A percentile compares a stretch with the other conserved stretches of the same genome.
Conservation (phyloP, 2,888 invertebrate genomes). For the Lomographa bimaculata region DNA sequence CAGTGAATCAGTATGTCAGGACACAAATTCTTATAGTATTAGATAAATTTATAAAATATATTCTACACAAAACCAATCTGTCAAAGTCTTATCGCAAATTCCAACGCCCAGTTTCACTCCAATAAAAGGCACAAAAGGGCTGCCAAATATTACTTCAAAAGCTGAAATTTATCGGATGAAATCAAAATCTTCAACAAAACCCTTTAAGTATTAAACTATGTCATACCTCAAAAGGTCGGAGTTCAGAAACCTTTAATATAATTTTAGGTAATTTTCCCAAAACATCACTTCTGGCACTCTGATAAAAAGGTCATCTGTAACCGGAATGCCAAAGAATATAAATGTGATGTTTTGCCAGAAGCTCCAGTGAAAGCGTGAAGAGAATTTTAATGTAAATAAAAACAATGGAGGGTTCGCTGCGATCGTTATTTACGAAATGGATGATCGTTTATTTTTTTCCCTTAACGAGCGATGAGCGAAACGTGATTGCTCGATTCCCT, state of each 20-base stretch:
- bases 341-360: slow-evolving; percentile 42
- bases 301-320: slow-evolving; percentile 61
- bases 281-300: slow-evolving; percentile 35
- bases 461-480: slow-evolving; percentile 12
- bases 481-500: slow-evolving; percentile 15
- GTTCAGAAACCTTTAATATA: slow-evolving; percentile 39
- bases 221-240: slow-evolving; percentile 36
- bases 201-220: slow-evolving; percentile 39
- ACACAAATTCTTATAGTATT: too few species aligned
- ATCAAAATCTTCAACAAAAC: slow-evolving; percentile 25
- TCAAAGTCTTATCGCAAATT: too few species aligned
- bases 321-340: slow-evolving; percentile 51
- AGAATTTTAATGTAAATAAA: slow-evolving; percentile 22
- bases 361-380: slow-evolving; percentile 31
- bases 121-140: slow-evolving; percentile 14
- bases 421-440: slow-evolving; percentile 15
- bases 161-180: slow-evolving; percentile 28
- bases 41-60: too few species aligned
- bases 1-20: too few species aligned
- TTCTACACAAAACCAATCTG: too few species aligned
- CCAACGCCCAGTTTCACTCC: slow-evolving; percentile 13
- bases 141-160: slow-evolving; percentile 18
- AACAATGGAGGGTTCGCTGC: slow-evolving; percentile 14
- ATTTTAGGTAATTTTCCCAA: slow-evolving; percentile 50
- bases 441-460: slow-evolving; percentile 13